Evolutionary conservation across 2,888 invertebrate genomes (phyloP), one percentile per base, ranked within the genome.

Genomic region (Kryphioiulus occultus): DNA sequence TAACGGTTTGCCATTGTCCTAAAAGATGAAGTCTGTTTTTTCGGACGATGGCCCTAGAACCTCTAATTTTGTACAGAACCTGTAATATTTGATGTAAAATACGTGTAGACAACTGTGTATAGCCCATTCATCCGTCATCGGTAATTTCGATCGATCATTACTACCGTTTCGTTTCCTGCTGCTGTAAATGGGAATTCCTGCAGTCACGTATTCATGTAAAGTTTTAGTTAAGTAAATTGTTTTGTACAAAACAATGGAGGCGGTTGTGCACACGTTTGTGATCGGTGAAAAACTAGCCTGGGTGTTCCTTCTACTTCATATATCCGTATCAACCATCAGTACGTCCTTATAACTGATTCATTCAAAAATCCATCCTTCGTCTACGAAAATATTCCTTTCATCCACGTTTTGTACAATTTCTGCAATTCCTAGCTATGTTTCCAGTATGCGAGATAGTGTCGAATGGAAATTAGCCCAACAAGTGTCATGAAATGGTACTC

Each of bases 61-160:
- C 84, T 84, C 39, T 84, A 84, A 84, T 84, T 84, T 84, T 84
- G 84, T 84, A 84, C 84, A 84, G 84, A 84, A n/a, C 42, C 84
- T 84, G 84, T 84, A 84, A 84, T 84, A 84, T 84, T 84, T 84
- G 84, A 39, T 84, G 84, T 84, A 84, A 84, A 84, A 84, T 84
- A 84, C 84, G 42, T 84, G 84, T 84, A 84, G 84, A 84, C 39
- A 84, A 84, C 68, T 68, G 68, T 68, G 68, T 68, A 68, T 68
- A 68, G 68, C 68, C 68, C 26, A 68, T 68, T 68, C 68, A 68
- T 68, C 22, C 17, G 68, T 68, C 68, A 68, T 68, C 68, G 12
- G 26, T 68, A 68, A 68, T 68, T 68, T 68, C 68, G 26, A 26
- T 68, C 26, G 68, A 68, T 68, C 68, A 68, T 68, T 68, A 26